Conservation (phyloP, 1,140 invertebrate genomes). For the Pogonomyrmex californicus region DNA sequence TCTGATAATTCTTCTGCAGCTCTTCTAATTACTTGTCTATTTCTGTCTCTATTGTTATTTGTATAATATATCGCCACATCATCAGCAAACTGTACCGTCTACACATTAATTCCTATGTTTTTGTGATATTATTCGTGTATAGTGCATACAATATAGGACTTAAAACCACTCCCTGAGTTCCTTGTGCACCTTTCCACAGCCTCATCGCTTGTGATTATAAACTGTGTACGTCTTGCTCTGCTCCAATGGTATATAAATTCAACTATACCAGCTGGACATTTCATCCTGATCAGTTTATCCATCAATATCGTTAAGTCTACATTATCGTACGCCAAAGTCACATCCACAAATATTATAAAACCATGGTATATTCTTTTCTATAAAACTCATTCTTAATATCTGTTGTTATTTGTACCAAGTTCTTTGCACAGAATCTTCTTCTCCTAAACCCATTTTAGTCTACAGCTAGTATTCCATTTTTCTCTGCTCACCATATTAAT, state of each 20-base stretch:
- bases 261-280: background rate
- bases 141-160: background rate
- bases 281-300: background rate
- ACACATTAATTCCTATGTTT: fast-evolving
- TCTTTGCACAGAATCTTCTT: background rate
- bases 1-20: too few relatives aligned
- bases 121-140: background rate
- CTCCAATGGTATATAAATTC: background rate
- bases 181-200: background rate
- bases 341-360: background rate
- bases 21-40: background rate
- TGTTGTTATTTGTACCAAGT: background rate
- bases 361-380: background rate
- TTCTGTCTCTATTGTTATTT: background rate
- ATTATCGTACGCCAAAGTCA: background rate
- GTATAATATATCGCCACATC: background rate
- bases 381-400: background rate
- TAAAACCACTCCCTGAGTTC: background rate
- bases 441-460: background rate
- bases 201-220: background rate
- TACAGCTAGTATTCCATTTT: background rate
- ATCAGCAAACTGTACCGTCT: background rate
- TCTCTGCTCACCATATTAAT: background rate
- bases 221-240: background rate
- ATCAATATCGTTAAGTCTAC: background rate